Percentiles rank a stretch among this genome's conserved stretches.
Evolutionary conservation across 2,113 vertebrate species (phyloP).

Genomic region (Strigops habroptila): DNA sequence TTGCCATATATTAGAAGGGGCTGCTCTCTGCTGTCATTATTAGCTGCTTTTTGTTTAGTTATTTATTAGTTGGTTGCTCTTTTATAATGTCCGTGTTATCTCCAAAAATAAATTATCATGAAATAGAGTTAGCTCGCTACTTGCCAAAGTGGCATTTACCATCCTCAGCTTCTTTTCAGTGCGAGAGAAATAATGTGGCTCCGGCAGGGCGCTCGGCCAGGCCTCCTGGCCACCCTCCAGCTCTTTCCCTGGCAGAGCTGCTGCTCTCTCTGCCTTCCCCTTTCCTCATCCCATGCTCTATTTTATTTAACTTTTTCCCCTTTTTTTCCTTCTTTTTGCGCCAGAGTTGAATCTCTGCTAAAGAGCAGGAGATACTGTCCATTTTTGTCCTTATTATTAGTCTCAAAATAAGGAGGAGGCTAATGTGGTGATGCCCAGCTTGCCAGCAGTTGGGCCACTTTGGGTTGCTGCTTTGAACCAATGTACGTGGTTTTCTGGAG

Average conservation of each 20-base stretch:
- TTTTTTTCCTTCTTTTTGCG: neutral
- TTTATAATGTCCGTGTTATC: slow-evolving; percentile 68
- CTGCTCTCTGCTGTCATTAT: slow-evolving; percentile 51
- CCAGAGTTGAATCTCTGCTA: slow-evolving; percentile 22
- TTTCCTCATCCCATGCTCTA: neutral
- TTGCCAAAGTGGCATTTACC: slow-evolving; percentile 76
- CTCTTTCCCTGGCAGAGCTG: slow-evolving; percentile 59
- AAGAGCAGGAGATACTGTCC: slow-evolving; percentile 55
- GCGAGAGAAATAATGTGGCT: slow-evolving; percentile 68
- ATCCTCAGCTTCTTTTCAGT: slow-evolving; percentile 71
- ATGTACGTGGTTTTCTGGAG: neutral
- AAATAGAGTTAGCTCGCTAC: slow-evolving; percentile 68
- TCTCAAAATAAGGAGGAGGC: slow-evolving; percentile 57
- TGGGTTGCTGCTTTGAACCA: neutral
- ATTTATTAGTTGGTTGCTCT: slow-evolving; percentile 65
- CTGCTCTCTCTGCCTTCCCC: slow-evolving; percentile 58
- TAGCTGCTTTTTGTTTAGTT: slow-evolving; percentile 56
- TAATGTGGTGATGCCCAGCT: slow-evolving; percentile 21
- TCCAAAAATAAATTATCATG: slow-evolving; percentile 72
- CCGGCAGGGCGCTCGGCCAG: slow-evolving; percentile 70
- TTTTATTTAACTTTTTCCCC: neutral
- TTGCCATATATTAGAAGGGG: slow-evolving; percentile 14
- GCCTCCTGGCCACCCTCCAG: slow-evolving; percentile 73
- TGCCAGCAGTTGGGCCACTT: slow-evolving; percentile 1
- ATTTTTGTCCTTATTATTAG: slow-evolving; percentile 49